Base-by-base conservation (phyloP, 2,888 invertebrate genomes). In the Noctua janthe region DNA sequence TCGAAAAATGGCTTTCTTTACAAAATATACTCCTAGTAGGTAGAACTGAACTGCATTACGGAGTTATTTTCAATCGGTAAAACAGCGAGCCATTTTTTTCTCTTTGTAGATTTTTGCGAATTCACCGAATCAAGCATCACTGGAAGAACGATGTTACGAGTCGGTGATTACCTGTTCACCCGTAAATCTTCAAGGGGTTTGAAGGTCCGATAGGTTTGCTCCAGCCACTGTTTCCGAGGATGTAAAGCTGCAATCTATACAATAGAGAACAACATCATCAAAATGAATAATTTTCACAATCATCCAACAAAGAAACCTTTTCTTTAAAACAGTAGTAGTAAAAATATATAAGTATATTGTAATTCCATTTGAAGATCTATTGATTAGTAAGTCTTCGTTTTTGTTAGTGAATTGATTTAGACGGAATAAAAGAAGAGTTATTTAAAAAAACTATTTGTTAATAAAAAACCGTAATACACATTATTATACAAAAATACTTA, bases 191-290 rank as follows among this genome's bases (percentile, higher is more conserved):
- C 85, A 29, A 76, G 82, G 15, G 88, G 89, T 15, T 17, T 62
- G 62, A 62, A 62, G 7, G 7, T 62, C 62, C 62, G 92, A 66
- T 93, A 93, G 93, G 89, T 91, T 1, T 93, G 93, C 71, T 92
- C 93, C 35, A 91, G 90, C 35, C 91, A 91, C 67, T 89, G 88
- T 71, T 89, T 87, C 39, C 87, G 85, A 79, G 89, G 89, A 7
- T 93, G 93, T 59, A 90, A 89, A 62, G 93, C 92, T 8, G 87
- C 87, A 62, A 79, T 93, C 8, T 89, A 88, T 54, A 92, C 92
- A 0, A 20, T 87, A n/a, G 87, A 85, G 39, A 87, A 88, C 43
- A 69, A 75, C 4, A 88, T 90, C 1, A 81, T 90, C 35, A 88
- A 75, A 75, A 56, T 88, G 2, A 90, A 90, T 51, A 89, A 88